These are phyloP conservation scores for Tipula vernalis DNA, from an alignment of 2,888 invertebrate species.

Conservation along the genomic window DNA sequence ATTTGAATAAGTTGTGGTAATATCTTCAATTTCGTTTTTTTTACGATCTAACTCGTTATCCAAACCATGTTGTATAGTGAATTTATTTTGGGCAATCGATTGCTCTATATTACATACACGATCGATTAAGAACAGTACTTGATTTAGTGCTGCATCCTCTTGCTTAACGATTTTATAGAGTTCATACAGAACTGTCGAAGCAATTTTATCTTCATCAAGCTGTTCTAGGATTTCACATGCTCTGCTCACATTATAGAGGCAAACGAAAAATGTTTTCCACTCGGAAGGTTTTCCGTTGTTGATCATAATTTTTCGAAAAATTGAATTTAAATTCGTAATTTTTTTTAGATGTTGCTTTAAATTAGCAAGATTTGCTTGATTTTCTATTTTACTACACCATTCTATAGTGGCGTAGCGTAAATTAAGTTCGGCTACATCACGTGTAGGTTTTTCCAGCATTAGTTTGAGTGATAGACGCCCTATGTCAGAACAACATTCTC, in stretches of 20 bases:
- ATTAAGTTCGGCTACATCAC: constrained; percentile 14
- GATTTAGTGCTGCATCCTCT: constrained; percentile 9
- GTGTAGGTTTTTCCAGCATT: constrained; percentile 18
- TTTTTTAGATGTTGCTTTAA: constrained; percentile 15
- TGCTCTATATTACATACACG: constrained; percentile 17
- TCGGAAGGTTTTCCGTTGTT: constrained; percentile 14
- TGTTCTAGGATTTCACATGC: constrained; percentile 15
- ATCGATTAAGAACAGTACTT: constrained; percentile 16
- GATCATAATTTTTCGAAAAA: constrained; percentile 15
- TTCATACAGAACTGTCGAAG: background rate
- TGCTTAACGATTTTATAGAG: constrained; percentile 1
- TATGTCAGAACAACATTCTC: constrained; percentile 17
- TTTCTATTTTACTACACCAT: constrained; percentile 16
- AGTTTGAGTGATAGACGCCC: constrained; percentile 16
- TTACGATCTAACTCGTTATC: constrained; percentile 18
- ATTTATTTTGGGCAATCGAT: constrained; percentile 14
- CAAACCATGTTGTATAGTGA: constrained; percentile 16
- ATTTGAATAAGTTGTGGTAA: background rate
- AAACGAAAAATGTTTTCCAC: constrained; percentile 17
- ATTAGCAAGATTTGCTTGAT: constrained; percentile 7
- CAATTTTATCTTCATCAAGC: background rate
- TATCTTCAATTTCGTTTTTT: constrained; percentile 7
- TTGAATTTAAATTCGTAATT: constrained; percentile 14
- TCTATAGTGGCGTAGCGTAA: constrained; percentile 17
- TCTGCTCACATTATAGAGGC: constrained; percentile 14